A percentile compares a stretch with the other conserved stretches of the same genome.
Evolutionary conservation across 2,888 invertebrate species (phyloP).

Genomic region (Sialis lutaria): DNA sequence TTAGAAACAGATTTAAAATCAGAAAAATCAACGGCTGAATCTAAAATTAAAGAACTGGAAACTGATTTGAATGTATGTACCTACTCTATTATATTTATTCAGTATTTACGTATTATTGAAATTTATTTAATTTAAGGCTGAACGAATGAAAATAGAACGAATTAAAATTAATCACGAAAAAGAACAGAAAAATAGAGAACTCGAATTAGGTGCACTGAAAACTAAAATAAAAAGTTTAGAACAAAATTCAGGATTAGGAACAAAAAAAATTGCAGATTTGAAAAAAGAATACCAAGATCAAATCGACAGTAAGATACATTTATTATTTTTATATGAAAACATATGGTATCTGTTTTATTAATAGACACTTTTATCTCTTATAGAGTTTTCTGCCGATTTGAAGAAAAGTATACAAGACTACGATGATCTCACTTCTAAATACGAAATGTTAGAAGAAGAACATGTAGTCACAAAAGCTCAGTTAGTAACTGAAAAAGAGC

Average conservation of each 20-base stretch:
- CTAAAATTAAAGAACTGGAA: conserved; percentile 41
- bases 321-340: too few species aligned
- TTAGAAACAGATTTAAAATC: conserved; percentile 40
- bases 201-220: conserved; percentile 58
- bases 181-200: conserved; percentile 59
- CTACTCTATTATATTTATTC: conserved; percentile 20
- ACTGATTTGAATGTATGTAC: conserved; percentile 34
- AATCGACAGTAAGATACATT: conserved; percentile 42
- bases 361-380: background rate
- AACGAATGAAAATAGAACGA: conserved; percentile 48
- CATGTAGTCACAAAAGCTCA: conserved; percentile 69
- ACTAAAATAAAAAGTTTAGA: conserved; percentile 51
- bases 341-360: too few species aligned
- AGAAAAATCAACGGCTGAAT: conserved; percentile 45
- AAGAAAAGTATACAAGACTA: conserved; percentile 53
- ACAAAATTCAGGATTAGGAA: conserved; percentile 38
- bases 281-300: conserved; percentile 48
- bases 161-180: conserved; percentile 50
- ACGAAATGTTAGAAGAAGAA: conserved; percentile 70
- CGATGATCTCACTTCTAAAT: conserved; percentile 63
- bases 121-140: conserved; percentile 26
- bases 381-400: conserved; percentile 49
- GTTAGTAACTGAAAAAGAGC: conserved; percentile 65
- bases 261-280: conserved; percentile 45
- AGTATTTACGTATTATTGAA: conserved; percentile 15